Base-by-base conservation (phyloP, 2,113 vertebrate species). In the Anser brachyrhynchus region DNA sequence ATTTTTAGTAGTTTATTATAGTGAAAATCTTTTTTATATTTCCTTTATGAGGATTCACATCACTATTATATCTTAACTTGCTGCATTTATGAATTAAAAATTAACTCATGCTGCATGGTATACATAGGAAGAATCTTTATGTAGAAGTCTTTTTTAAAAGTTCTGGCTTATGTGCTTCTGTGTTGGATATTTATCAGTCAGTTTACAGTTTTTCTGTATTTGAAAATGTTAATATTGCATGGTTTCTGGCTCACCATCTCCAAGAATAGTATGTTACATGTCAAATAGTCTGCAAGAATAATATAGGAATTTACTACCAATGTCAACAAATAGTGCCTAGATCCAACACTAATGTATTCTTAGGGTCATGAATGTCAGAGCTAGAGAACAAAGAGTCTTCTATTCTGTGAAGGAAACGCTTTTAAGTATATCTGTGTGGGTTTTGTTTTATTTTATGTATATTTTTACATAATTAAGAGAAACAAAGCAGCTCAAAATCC, bases 311-410 rank as follows among this genome's bases (percentile, higher is more conserved):
- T 93, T 96, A 90, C 51, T 90, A 94, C 4, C 59, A 13, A 0
- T 92, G 66, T 94, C 94, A 96, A 84, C 33, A 88, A 91, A 93
- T 59, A 91, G 85, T 86, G 70, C 51, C 73, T 92, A 93, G 93
- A 94, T 71, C 76, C 66, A 84, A 44, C 41, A 70, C 66, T 89
- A 91, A 87, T 84, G 16, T 79, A 85, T 92, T 96, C 62, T 72
- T 93, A 73, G 44, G 67, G 89, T 71, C 90, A 86, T 92, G 69
- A 59, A 79, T 77, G 62, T 94, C 89, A 70, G 35, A 87, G 44
- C 35, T 79, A 62, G 21, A 89, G n/a, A 20, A 31, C 7, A 78
- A 15, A 4, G 61, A 82, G 58, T 62, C 15, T 90, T 75, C 71
- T 82, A 26, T 89, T 92, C 55, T 79, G 44, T 44, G 94, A 94